phyloP scores from a whole-genome alignment of 2,113 vertebrate genomes.

The Oxyura jamaicensis region DNA sequence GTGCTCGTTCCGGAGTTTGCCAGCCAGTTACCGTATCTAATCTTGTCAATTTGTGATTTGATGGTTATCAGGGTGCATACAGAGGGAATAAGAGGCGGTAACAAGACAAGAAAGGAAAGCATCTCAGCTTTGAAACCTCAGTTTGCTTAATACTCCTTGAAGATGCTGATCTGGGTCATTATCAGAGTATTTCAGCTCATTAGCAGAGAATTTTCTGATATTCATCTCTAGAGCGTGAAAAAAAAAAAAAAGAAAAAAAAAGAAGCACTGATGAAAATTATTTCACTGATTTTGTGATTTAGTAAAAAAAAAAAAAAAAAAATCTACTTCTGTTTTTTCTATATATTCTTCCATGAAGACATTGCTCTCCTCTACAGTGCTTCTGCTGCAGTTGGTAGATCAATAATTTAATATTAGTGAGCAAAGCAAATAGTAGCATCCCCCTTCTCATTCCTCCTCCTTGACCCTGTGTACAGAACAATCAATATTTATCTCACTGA shows the following conservation, averaged over 20 bases:
- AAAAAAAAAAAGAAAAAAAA: background rate
- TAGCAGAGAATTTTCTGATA: conserved; percentile 42
- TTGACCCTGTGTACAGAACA: conserved; percentile 13
- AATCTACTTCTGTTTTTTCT: conserved; percentile 1
- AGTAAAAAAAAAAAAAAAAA: background rate
- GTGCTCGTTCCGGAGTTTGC: conserved; percentile 20
- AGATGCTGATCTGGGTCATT: conserved; percentile 1
- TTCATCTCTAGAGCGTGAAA: background rate
- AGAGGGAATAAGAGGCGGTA: background rate
- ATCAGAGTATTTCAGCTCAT: background rate
- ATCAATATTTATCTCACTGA: conserved; percentile 5
- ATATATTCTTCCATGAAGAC: background rate
- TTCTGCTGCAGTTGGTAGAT: conserved; percentile 1
- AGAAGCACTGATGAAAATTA: background rate
- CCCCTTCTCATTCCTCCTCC: background rate
- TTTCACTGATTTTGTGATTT: background rate
- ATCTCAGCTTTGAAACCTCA: background rate
- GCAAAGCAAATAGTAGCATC: background rate
- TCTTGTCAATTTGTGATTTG: conserved; percentile 17
- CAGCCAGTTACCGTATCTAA: conserved; percentile 6
- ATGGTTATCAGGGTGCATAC: background rate
- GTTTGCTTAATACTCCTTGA: background rate
- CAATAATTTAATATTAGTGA: conserved; percentile 46
- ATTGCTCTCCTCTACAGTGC: background rate
- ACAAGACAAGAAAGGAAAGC: background rate